Conservation (phyloP, 2,888 invertebrate genomes). For the Dicranocentrus wangi region DNA sequence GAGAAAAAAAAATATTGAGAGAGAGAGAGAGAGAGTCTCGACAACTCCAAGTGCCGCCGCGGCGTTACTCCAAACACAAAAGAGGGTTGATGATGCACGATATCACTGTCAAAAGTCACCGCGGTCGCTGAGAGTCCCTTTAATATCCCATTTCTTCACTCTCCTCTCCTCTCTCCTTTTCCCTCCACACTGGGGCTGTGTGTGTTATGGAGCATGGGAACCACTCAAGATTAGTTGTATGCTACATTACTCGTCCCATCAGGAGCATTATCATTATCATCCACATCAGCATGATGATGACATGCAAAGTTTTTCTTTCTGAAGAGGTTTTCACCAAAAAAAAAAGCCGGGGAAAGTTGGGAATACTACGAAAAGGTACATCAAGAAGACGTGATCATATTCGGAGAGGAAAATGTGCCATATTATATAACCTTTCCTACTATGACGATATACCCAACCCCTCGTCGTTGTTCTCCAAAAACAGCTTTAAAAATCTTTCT, state of each 20-base stretch:
- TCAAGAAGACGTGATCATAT: slow-evolving; percentile 21
- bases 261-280: slow-evolving; percentile 34
- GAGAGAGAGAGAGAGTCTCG: not conserved
- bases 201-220: not conserved
- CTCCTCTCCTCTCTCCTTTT: not conserved
- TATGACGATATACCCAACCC: not conserved
- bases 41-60: too few species aligned
- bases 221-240: slow-evolving; percentile 22
- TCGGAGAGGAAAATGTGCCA: not conserved
- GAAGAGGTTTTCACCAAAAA: too few species aligned
- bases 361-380: too few species aligned
- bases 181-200: not conserved
- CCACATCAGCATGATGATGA: slow-evolving; percentile 32
- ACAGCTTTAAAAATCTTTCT: not conserved
- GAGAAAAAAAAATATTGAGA: not conserved
- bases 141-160: slow-evolving; percentile 14
- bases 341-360: too few species aligned
- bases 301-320: slow-evolving; percentile 40
- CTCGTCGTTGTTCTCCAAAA: slow-evolving; percentile 35
- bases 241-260: slow-evolving; percentile 29
- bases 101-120: slow-evolving; percentile 50
- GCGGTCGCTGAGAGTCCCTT: not conserved
- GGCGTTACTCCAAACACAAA: not conserved
- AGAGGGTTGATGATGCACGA: slow-evolving; percentile 30
- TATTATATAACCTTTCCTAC: not conserved